Evolutionary conservation across 2,888 invertebrate species (phyloP).

Genomic region (Marasmarcha lunaedactyla): DNA sequence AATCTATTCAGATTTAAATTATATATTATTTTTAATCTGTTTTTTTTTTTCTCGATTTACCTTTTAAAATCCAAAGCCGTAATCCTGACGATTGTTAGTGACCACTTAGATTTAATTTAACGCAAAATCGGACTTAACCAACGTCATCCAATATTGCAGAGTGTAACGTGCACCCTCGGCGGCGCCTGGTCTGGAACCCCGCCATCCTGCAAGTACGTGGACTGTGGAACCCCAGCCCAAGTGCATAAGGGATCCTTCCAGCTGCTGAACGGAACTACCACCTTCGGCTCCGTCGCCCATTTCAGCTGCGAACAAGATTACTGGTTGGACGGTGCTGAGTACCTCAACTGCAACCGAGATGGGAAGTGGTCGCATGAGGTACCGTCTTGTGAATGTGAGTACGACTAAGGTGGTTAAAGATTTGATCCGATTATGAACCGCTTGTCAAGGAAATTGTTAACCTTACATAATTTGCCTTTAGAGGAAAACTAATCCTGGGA

Average conservation of each 20-base stretch:
- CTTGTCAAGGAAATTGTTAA: too few relatives aligned
- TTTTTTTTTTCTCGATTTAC: too few relatives aligned
- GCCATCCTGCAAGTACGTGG: constrained; percentile 87
- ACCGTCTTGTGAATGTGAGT: constrained; percentile 86
- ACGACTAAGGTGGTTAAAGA: background rate
- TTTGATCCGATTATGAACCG: too few relatives aligned
- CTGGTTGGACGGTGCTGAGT: constrained; percentile 82
- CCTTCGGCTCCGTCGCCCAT: constrained; percentile 81
- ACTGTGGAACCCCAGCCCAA: constrained; percentile 85
- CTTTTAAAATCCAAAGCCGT: too few relatives aligned
- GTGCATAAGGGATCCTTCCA: constrained; percentile 81
- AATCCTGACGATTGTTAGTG: too few relatives aligned
- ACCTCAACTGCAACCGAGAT: constrained; percentile 81
- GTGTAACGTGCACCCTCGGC: constrained; percentile 85
- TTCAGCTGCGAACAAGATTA: constrained; percentile 87
- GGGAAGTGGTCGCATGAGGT: constrained; percentile 90
- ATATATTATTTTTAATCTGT: too few relatives aligned
- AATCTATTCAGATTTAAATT: too few relatives aligned
- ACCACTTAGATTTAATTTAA: too few relatives aligned
- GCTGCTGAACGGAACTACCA: constrained; percentile 83
- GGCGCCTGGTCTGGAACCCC: constrained; percentile 86
- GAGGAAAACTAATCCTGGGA: too few relatives aligned
- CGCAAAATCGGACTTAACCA: too few relatives aligned
- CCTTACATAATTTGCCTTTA: too few relatives aligned
- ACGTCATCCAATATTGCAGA: constrained; percentile 46